These are phyloP conservation scores for Rhagium mordax DNA, from an alignment of 2,888 invertebrate genomes.

Conservation along the genomic window DNA sequence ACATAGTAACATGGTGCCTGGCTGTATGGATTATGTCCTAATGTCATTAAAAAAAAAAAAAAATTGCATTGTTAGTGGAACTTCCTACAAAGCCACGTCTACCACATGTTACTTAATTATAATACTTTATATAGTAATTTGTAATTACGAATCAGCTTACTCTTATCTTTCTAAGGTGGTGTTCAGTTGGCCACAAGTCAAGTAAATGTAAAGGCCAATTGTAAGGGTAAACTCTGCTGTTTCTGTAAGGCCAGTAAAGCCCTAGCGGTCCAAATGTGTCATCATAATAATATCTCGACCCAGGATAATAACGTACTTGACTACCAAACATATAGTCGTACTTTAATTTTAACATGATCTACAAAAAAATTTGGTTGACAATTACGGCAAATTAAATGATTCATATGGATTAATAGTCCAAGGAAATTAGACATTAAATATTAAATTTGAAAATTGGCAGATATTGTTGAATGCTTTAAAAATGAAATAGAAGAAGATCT, in stretches of 20 bases:
- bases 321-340: constrained; percentile 54
- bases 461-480: too few species aligned
- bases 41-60: too few species aligned
- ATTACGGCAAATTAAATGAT: not conserved
- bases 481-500: too few species aligned
- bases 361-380: not conserved
- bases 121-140: not conserved
- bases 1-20: too few species aligned
- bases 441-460: too few species aligned
- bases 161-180: constrained; percentile 55
- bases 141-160: constrained; percentile 41
- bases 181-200: constrained; percentile 57
- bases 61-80: too few species aligned
- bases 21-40: too few species aligned
- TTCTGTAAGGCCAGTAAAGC: constrained; percentile 50
- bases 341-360: constrained; percentile 49
- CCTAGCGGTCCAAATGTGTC: constrained; percentile 42
- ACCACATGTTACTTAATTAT: not conserved
- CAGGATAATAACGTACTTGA: constrained; percentile 47
- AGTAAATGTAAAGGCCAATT: constrained; percentile 52
- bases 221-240: constrained; percentile 36
- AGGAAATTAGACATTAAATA: too few species aligned
- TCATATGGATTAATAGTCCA: not conserved
- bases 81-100: not conserved
- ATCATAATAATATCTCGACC: constrained; percentile 51